A percentile compares a stretch with the other conserved stretches of the same genome.
These are phyloP conservation scores for Odontamblyopus lacepedii DNA, from an alignment of 2,797 vertebrate species.

Conservation along the genomic window DNA sequence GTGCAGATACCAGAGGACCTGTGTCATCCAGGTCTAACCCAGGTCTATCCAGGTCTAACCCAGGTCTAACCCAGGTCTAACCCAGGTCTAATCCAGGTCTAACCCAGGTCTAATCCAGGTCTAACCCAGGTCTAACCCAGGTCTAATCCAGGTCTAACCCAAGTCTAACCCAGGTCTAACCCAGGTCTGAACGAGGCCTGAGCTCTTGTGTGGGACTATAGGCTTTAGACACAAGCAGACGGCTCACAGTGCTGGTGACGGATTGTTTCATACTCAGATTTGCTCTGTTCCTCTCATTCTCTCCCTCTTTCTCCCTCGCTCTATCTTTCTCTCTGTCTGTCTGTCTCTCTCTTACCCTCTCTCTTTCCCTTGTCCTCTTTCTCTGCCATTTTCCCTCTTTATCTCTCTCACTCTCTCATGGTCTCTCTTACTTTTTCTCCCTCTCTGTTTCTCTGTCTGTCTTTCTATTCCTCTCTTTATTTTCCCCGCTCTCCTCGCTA, in stretches of 20 bases:
- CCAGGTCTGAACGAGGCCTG: neutral
- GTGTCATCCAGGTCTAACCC: neutral
- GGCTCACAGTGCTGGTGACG: conserved; percentile 57
- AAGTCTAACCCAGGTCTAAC: neutral
- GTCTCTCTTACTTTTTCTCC: no score
- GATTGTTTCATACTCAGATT: conserved; percentile 43
- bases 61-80: neutral
- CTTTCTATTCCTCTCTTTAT: no score
- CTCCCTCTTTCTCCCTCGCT: no score
- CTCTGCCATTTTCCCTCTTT: no score
- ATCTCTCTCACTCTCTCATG: no score
- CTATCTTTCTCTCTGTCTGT: no score
- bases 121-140: neutral
- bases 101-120: neutral
- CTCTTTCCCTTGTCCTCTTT: no score
- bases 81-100: neutral
- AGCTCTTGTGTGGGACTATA: conserved; percentile 1
- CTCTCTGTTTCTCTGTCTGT: no score
- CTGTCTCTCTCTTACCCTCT: no score
- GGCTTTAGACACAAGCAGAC: conserved; percentile 45
- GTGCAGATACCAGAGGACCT: conserved; percentile 13
- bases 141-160: neutral
- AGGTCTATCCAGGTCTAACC: neutral
- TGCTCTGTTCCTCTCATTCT: no score
- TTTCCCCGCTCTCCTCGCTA: no score